A percentile compares a stretch with the other conserved stretches of the same genome.
These are phyloP conservation scores for Salarias fasciatus DNA, from an alignment of 2,797 vertebrate genomes.

Conservation along the genomic window DNA sequence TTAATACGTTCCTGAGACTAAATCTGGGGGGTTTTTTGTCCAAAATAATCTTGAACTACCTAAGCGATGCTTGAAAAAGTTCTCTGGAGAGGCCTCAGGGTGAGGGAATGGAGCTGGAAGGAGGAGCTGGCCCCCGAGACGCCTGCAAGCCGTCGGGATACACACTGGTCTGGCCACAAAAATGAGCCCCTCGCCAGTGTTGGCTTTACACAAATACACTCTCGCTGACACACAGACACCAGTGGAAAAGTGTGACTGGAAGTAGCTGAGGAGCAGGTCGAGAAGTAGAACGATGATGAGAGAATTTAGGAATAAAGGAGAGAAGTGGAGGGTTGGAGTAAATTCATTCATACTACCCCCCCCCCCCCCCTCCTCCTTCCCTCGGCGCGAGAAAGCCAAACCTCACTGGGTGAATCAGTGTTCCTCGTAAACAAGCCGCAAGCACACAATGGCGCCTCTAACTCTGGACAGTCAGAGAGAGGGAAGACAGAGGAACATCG, in stretches of 20 bases:
- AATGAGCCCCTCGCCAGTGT: slow-evolving; percentile 76
- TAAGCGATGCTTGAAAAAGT: slow-evolving; percentile 60
- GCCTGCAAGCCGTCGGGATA: slow-evolving; percentile 80
- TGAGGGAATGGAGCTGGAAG: slow-evolving; percentile 67
- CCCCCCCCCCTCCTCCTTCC: not conserved
- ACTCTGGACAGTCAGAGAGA: slow-evolving; percentile 58
- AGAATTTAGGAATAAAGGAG: slow-evolving; percentile 60
- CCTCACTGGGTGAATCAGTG: slow-evolving; percentile 78
- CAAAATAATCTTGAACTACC: slow-evolving; percentile 60
- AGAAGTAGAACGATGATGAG: slow-evolving; percentile 61
- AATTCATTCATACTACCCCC: slow-evolving; percentile 79
- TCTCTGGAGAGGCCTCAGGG: slow-evolving; percentile 62
- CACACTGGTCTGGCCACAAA: slow-evolving; percentile 79
- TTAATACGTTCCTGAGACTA: slow-evolving; percentile 65
- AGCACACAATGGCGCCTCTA: slow-evolving; percentile 78
- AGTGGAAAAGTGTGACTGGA: slow-evolving; percentile 73
- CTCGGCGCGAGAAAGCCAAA: slow-evolving; percentile 63
- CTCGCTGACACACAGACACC: slow-evolving; percentile 65
- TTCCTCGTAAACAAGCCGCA: slow-evolving; percentile 79
- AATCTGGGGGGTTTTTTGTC: slow-evolving; percentile 45
- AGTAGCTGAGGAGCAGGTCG: slow-evolving; percentile 58
- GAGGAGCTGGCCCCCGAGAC: slow-evolving; percentile 76
- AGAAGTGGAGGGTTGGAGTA: slow-evolving; percentile 47
- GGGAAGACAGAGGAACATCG: slow-evolving; percentile 51
- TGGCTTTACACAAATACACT: slow-evolving; percentile 70